Evolutionary conservation across 2,113 vertebrate species (phyloP), one percentile per base, ranked within the genome.

Genomic region (Lontra canadensis): DNA sequence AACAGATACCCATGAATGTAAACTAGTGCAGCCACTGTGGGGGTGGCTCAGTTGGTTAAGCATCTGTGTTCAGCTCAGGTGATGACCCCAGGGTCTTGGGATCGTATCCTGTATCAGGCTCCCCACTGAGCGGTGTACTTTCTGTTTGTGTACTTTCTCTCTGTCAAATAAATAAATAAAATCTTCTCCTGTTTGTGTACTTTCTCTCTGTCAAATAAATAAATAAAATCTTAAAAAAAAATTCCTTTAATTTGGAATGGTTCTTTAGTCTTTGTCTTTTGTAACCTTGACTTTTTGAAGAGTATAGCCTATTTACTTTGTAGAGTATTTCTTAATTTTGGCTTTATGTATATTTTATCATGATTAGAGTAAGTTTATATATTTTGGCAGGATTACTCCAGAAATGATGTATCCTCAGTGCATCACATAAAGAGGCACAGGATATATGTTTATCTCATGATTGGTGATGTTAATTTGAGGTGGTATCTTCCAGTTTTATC

Each of bases 331-430:
- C 23, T 91, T 44, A 83, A 3, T 83, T 94, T 78, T 36, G n/a
- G 23, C 7, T 82, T 71, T 84, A 52, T 91, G 6, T 93, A 49
- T 69, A 59, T 95, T 87, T 90, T 97, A 10, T 88, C 39, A 71
- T 71, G 61, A 83, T 26, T 83, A 92, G 61, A 44, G 52, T 61
- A 67, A 39, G 9, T 34, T 90, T 94, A 9, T 83, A 34, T 84
- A 59, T 80, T 96, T 95, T 94, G 71, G 36, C 55, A 76, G n/a
- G 39, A 85, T 47, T 88, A 69, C 42, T 71, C n/a, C 31, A 79
- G n/a, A 88, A 71, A 42, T 21, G 78, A 94, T 94, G 6, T 18
- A 17, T 93, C 31, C 11, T 93, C n/a, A 79, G 8, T 82, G 52
- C 0, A 15, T 76, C 23, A 55, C 17, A 80, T 79, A 59, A 96